These are phyloP conservation scores for Recurvirostra avosetta DNA, from an alignment of 2,113 vertebrate genomes.

Conservation along the genomic window DNA sequence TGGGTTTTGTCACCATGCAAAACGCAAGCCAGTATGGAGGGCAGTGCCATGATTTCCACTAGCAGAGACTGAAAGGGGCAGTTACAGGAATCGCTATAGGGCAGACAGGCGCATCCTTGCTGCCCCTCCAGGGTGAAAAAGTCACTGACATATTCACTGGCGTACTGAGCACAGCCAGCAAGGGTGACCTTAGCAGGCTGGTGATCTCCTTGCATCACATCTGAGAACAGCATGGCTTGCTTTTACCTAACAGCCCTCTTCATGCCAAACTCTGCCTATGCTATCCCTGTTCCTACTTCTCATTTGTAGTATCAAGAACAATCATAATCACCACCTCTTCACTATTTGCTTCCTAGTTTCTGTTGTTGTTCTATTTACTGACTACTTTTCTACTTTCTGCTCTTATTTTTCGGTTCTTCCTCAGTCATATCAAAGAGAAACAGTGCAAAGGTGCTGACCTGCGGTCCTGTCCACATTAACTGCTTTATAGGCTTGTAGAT, in stretches of 20 bases:
- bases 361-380: neutral
- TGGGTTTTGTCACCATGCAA: neutral
- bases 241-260: neutral
- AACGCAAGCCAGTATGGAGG: neutral
- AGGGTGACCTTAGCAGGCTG: neutral
- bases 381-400: neutral
- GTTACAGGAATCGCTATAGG: accelerated
- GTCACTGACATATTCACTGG: neutral
- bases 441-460: neutral
- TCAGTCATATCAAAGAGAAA: neutral
- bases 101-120: neutral
- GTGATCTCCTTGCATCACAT: neutral
- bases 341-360: neutral
- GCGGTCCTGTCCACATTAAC: neutral
- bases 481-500: neutral
- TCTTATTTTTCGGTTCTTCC: neutral
- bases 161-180: neutral
- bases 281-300: neutral
- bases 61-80: neutral
- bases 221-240: neutral
- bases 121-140: neutral
- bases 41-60: neutral
- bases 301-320: neutral
- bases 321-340: neutral
- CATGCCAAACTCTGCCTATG: neutral